These are phyloP conservation scores for Rhinatrema bivittatum DNA, from an alignment of 2,797 vertebrate genomes.

Conservation along the genomic window DNA sequence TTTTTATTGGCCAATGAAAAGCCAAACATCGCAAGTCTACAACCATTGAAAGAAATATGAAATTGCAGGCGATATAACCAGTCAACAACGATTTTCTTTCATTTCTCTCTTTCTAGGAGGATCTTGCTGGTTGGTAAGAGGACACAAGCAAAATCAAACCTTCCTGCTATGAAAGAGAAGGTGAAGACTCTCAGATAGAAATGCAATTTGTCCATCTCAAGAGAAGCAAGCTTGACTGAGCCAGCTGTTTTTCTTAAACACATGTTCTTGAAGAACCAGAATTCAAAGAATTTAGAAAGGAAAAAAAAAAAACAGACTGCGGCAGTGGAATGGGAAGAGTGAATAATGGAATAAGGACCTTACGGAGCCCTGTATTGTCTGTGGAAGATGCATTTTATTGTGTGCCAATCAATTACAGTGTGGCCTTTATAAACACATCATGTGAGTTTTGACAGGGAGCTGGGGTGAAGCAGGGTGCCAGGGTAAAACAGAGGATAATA, in stretches of 20 bases:
- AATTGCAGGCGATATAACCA: too few relatives aligned
- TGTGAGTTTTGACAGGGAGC: slow-evolving; percentile 79
- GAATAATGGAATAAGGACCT: slow-evolving; percentile 47
- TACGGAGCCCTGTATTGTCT: slow-evolving; percentile 31
- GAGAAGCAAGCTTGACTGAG: too few relatives aligned
- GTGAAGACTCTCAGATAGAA: too few relatives aligned
- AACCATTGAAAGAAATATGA: too few relatives aligned
- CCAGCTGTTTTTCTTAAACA: slow-evolving; percentile 7
- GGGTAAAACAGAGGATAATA: slow-evolving; percentile 86
- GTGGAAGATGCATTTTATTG: slow-evolving; percentile 56
- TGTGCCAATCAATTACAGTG: slow-evolving; percentile 51
- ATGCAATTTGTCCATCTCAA: too few relatives aligned
- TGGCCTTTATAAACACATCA: slow-evolving; percentile 97
- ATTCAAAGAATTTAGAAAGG: neutral
- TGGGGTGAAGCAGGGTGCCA: slow-evolving; percentile 74
- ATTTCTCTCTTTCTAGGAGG: too few relatives aligned
- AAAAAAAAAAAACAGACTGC: slow-evolving; percentile 4
- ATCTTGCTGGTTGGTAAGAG: too few relatives aligned
- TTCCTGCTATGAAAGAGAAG: too few relatives aligned
- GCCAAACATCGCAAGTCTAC: too few relatives aligned
- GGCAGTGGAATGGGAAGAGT: slow-evolving; percentile 12
- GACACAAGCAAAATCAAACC: too few relatives aligned
- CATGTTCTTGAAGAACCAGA: slow-evolving; percentile 8
- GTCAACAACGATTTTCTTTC: too few relatives aligned
- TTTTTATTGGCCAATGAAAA: too few relatives aligned